Evolutionary conservation across 2,888 invertebrate species (phyloP), one percentile per base, ranked within the genome.

Genomic region (Spodoptera exigua): DNA sequence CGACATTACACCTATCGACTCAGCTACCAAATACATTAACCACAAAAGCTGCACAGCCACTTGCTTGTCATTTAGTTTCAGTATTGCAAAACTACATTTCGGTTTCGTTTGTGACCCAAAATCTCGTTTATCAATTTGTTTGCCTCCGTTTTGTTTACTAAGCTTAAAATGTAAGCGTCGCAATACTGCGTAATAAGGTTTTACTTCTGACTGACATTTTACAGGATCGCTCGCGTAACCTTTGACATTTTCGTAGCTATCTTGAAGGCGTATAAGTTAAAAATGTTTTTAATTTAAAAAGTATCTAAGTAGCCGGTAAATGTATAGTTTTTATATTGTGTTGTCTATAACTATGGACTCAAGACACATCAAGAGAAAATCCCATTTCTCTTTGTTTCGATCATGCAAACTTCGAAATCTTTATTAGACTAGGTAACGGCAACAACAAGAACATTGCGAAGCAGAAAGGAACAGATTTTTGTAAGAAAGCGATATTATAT

Each of bases 1-100:
- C 90, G 89, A 89, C 81, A 76, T 78, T 74, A 76, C 81, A 77
- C 81, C 76, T 75, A 81, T 75, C 79, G 73, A 78, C 76, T 79
- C 64, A 55, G 69, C 68, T 66, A 73, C 79, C 70, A 63, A 71
- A 77, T 72, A 70, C 74, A 77, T 74, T 74, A 64, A 74, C 63
- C 67, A 77, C 74, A 76, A 80, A 79, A 76, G 76, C 82, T 64
- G 69, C 75, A 73, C 48, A 67, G 62, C 79, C 79, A 80, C 80
- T 81, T 81, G 81, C 71, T 79, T 83, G 80, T 82, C 78, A 80
- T 79, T 81, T 81, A 74, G 81, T 79, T 77, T 74, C 70, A 66
- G 73, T 65, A 75, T 85, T 84, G 78, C 65, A 73, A 80, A 82
- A 82, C 69, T 41, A 27, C 56, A 60, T 70, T 79, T 78, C 51